These are phyloP conservation scores for Macrotus californicus DNA, from an alignment of 2,113 vertebrate genomes.

Conservation along the genomic window DNA sequence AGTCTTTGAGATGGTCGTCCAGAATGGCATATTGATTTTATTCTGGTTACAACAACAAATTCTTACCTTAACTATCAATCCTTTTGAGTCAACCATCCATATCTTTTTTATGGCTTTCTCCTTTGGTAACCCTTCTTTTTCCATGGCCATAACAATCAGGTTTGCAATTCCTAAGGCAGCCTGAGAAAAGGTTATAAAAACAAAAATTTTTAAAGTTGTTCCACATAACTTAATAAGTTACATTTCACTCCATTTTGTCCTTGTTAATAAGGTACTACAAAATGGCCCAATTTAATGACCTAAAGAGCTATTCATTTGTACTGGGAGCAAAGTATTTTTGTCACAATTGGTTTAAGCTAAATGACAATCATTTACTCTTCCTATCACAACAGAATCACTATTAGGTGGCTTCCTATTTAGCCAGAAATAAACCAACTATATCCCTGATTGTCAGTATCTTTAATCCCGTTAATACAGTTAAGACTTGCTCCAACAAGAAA, in stretches of 20 bases:
- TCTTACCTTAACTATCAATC: slow-evolving; percentile 94
- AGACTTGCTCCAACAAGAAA: slow-evolving; percentile 11
- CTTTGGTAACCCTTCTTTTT: slow-evolving; percentile 88
- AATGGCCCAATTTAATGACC: background rate
- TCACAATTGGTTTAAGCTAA: slow-evolving; percentile 8
- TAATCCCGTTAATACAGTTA: background rate
- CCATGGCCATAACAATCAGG: slow-evolving; percentile 94
- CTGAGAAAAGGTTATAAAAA: slow-evolving; percentile 73
- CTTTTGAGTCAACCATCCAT: slow-evolving; percentile 99
- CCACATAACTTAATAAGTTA: background rate
- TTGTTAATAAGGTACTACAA: background rate
- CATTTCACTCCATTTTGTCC: background rate
- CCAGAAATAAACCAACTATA: background rate
- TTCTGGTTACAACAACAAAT: background rate
- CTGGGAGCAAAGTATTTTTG: background rate
- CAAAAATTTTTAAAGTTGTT: background rate
- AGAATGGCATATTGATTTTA: background rate
- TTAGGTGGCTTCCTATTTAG: background rate
- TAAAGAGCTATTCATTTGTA: background rate
- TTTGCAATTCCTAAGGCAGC: slow-evolving; percentile 97
- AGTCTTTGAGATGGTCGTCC: background rate
- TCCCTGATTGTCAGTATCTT: background rate
- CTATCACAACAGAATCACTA: background rate
- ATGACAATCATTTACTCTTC: background rate
- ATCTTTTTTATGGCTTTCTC: slow-evolving; percentile 87